Evolutionary conservation across 2,113 vertebrate species (phyloP).

Genomic region (Vidua chalybeata): DNA sequence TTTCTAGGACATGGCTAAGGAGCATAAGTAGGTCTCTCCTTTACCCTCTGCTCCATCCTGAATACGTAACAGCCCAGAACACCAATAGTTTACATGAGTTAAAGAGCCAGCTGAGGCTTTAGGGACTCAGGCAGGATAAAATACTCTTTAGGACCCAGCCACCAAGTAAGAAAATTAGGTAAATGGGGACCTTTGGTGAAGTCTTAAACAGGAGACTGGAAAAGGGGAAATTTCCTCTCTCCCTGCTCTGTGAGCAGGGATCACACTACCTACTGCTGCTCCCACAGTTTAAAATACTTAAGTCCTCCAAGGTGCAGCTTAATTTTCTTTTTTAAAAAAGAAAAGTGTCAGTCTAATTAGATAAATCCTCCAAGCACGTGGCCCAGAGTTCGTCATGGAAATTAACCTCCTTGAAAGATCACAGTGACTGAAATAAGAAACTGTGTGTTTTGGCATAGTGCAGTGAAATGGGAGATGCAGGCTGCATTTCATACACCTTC

Average conservation of each 20-base stretch:
- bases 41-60: slow-evolving; percentile 11
- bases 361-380: slow-evolving; percentile 81
- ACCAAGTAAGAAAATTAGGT: slow-evolving; percentile 4
- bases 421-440: slow-evolving; percentile 81
- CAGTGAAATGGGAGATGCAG: slow-evolving; percentile 79
- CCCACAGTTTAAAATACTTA: slow-evolving; percentile 69
- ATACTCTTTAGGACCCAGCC: slow-evolving; percentile 7
- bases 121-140: slow-evolving; percentile 28
- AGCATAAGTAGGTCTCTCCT: slow-evolving; percentile 12
- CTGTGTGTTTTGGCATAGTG: slow-evolving; percentile 76
- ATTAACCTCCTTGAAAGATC: slow-evolving; percentile 85
- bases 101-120: slow-evolving; percentile 38
- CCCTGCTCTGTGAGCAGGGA: not conserved
- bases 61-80: slow-evolving; percentile 15
- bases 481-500: slow-evolving; percentile 74
- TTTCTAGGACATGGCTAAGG: not conserved
- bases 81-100: not conserved
- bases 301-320: slow-evolving; percentile 70
- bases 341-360: slow-evolving; percentile 84
- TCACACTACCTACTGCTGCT: slow-evolving; percentile 40
- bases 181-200: not conserved
- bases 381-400: slow-evolving; percentile 84
- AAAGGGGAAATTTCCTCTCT: slow-evolving; percentile 15
- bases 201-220: not conserved
- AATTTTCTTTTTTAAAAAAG: slow-evolving; percentile 76